Base-by-base conservation (phyloP, 1,140 invertebrate species). In the Oedothorax gibbosus region DNA sequence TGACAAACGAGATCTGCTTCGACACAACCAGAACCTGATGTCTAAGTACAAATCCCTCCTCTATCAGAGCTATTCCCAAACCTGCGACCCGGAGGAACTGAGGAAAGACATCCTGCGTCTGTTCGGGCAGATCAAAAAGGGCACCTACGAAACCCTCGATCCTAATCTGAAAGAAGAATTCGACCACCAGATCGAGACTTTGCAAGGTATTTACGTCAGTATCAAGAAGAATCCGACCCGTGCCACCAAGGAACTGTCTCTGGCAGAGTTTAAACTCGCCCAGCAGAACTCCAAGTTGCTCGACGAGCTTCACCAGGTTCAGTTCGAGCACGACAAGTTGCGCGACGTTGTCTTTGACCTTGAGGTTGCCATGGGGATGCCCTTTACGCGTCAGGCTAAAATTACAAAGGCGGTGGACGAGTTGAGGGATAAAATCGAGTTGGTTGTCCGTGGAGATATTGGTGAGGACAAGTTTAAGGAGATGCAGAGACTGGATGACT, bases 211-310 rank as follows among this genome's bases (percentile, higher is more conserved):
- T 0, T 76, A 81, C 11, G 20, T 5, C 8, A 15, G 57, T 21
- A 75, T 84, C 14, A 84, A 76, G 50, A 12, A 12, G 0, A 57
- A 84, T 7, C 81, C 81, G 15, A 35, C 15, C 2, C 56, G 57
- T 50, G 51, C 62, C 4, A 57, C 69, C 62, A 84, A 62, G 15
- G 53, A 84, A 9, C 50, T 51, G 15, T 53, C 71, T 10, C 7
- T 53, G 60, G 81, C 71, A 6, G 81, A 76, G 11, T 84, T 84
- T 35, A 54, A 62, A n/a, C 20, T 84, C 51, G 75, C 81, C 5
- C 81, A 66, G 18, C 71, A 84, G 57, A 84, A 84, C 9, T 75
- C 72, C 8, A 84, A 76, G 18, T 53, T 84, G 15, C 51, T 84
- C 14, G 20, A 57, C 0, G 81, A 84, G 57, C 62, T 84, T 18